phyloP scores from a whole-genome alignment of 2,888 invertebrate genomes.

The Melinopterus prodromus region DNA sequence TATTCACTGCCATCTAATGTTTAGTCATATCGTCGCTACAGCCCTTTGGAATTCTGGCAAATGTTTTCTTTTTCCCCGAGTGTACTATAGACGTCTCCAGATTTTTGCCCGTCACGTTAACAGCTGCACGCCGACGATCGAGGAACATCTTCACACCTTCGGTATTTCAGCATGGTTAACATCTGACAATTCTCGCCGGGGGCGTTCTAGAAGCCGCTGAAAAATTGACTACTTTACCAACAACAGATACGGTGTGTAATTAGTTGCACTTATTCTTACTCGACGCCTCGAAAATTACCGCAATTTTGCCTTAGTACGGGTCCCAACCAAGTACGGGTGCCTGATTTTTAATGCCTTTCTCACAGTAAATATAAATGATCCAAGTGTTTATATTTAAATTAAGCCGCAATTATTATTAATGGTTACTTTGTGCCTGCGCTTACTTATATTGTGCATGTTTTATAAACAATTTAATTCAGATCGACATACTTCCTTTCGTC shows the following conservation, averaged over 20 bases:
- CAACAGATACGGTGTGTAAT: not conserved
- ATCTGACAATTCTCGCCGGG: not conserved
- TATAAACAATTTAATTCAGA: not conserved
- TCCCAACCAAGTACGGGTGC: not conserved
- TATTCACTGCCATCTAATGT: too few relatives aligned
- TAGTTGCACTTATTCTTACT: not conserved
- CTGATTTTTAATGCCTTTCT: slow-evolving; percentile 4
- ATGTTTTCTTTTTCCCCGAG: not conserved
- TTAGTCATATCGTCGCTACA: too few relatives aligned
- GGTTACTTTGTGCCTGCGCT: not conserved
- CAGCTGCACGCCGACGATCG: not conserved
- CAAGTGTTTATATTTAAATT: not conserved
- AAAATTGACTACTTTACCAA: not conserved
- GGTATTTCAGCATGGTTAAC: not conserved
- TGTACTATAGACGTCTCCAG: not conserved
- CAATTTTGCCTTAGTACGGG: not conserved
- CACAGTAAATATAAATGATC: not conserved
- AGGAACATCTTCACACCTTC: not conserved
- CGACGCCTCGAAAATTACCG: slow-evolving; percentile 4
- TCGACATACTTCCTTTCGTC: not conserved
- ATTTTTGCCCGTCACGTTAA: not conserved
- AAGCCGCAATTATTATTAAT: not conserved
- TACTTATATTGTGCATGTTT: not conserved
- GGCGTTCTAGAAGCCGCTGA: not conserved
- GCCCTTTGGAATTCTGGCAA: not conserved